Conservation (phyloP, 1,140 invertebrate genomes). For the Macrotrachela quadricornifera region DNA sequence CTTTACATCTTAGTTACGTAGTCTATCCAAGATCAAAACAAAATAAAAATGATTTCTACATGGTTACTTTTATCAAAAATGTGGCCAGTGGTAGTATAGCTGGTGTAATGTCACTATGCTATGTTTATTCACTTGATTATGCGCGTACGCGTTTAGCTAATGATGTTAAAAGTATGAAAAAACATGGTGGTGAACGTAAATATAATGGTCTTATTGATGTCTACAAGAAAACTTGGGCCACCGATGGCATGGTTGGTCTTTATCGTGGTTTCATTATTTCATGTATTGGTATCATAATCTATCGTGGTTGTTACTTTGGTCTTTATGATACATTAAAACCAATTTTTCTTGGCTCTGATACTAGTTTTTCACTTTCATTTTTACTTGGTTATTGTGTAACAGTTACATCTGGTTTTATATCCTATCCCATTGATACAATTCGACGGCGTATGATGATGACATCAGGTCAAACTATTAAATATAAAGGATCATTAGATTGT, state of each 20-base stretch:
- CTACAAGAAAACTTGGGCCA: constrained; percentile 59
- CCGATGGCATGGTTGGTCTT: constrained; percentile 59
- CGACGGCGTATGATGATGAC: constrained; percentile 66
- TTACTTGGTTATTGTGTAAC: constrained; percentile 57
- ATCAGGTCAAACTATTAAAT: constrained; percentile 36
- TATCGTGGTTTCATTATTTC: constrained; percentile 82
- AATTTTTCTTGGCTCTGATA: constrained; percentile 53
- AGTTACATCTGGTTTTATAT: constrained; percentile 61
- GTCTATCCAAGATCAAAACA: constrained; percentile 44
- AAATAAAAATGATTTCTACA: constrained; percentile 20
- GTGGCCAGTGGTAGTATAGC: constrained; percentile 75
- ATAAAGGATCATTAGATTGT: constrained; percentile 37
- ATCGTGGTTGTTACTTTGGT: constrained; percentile 71
- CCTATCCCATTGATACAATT: constrained; percentile 82
- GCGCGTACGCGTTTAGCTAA: constrained; percentile 56
- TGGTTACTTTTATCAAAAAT: constrained; percentile 34
- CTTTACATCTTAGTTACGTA: constrained; percentile 74
- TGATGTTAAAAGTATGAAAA: constrained; percentile 34
- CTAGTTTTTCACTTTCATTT: constrained; percentile 60
- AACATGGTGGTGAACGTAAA: constrained; percentile 52
- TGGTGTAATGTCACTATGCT: constrained; percentile 70
- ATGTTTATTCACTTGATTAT: constrained; percentile 85
- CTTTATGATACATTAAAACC: constrained; percentile 76
- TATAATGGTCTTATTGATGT: constrained; percentile 69
- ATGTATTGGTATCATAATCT: constrained; percentile 35